Conservation (phyloP, 2,113 vertebrate species). For the Python bivittatus region DNA sequence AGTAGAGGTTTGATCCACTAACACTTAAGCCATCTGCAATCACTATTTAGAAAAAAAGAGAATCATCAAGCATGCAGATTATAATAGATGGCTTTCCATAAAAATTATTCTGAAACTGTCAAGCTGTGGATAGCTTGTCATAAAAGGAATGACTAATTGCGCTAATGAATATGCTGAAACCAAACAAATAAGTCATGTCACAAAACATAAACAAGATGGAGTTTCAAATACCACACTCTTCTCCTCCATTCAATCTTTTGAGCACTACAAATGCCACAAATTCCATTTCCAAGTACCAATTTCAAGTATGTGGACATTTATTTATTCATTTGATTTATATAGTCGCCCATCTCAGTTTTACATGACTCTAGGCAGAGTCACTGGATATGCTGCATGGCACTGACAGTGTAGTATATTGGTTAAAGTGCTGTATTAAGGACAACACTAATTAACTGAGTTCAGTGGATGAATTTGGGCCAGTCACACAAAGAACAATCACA, state of each 20-base stretch:
- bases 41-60: constrained; percentile 67
- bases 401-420: too few relatives aligned
- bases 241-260: neutral
- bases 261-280: neutral
- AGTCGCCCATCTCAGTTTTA: too few relatives aligned
- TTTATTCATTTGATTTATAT: neutral
- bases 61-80: neutral
- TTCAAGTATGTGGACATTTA: neutral
- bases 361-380: too few relatives aligned
- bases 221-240: neutral
- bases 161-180: neutral
- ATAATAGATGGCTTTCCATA: constrained; percentile 15
- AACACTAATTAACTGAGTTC: too few relatives aligned
- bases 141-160: constrained; percentile 28
- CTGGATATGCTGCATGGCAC: too few relatives aligned
- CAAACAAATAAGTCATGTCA: neutral
- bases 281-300: neutral
- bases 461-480: too few relatives aligned
- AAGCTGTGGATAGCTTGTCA: neutral
- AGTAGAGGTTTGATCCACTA: constrained; percentile 55
- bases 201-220: neutral
- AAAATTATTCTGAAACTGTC: neutral
- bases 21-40: constrained; percentile 84
- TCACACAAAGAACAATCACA: too few relatives aligned
- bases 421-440: neutral